Evolutionary conservation across 1,140 invertebrate species (phyloP).

Genomic region (Dinoponera quadriceps): DNA sequence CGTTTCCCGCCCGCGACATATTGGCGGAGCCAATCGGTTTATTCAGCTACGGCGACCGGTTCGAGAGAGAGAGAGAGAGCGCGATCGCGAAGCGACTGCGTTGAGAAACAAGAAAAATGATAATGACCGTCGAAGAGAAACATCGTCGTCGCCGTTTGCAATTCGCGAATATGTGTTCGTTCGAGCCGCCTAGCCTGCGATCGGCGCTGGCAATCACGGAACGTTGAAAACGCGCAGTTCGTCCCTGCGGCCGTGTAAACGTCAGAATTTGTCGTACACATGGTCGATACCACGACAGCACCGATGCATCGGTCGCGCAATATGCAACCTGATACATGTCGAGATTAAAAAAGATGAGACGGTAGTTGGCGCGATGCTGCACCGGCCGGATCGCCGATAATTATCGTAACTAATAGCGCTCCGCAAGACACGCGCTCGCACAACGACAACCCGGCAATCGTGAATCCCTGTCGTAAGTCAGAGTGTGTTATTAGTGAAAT

Average conservation of each 20-base stretch:
- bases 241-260: constrained; percentile 4
- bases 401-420: constrained; percentile 16
- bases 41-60: neutral
- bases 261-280: neutral
- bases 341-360: constrained; percentile 39
- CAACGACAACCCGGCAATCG: neutral
- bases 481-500: neutral
- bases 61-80: too few relatives aligned
- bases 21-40: constrained; percentile 25
- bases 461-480: neutral
- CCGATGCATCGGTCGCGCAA: neutral
- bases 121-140: neutral
- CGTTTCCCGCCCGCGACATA: constrained; percentile 23
- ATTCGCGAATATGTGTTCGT: neutral
- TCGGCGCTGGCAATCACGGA: neutral
- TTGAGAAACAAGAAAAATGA: neutral
- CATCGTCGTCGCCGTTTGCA: neutral
- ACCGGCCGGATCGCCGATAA: constrained; percentile 7
- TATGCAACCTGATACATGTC: neutral
- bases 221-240: constrained; percentile 7
- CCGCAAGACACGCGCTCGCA: neutral
- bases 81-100: neutral
- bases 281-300: constrained; percentile 4
- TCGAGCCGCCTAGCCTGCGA: neutral
- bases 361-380: neutral